phyloP scores from a whole-genome alignment of 2,113 vertebrate genomes.

The Ophiodon elongatus region DNA sequence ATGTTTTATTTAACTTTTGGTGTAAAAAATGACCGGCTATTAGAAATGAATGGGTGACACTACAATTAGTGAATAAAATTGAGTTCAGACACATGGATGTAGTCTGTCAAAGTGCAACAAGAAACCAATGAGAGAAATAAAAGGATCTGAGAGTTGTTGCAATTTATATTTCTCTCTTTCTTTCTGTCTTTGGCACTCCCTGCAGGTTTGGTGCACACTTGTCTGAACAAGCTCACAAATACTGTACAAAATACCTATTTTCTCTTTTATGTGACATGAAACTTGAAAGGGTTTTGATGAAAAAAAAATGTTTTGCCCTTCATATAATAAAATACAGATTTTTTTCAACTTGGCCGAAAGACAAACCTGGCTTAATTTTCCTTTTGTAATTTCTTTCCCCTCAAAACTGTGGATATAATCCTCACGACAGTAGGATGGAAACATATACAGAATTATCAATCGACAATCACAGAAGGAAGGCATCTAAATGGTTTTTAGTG shows the following conservation, averaged over 20 bases:
- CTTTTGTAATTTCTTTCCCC: neutral
- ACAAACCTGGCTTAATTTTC: neutral
- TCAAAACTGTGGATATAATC: neutral
- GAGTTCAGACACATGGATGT: too few species aligned
- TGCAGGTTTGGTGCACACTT: neutral
- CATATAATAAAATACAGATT: neutral
- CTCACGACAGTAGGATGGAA: neutral
- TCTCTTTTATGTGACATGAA: too few species aligned
- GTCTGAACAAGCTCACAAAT: neutral
- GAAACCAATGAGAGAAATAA: neutral
- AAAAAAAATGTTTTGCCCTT: neutral
- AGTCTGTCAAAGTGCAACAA: too few species aligned
- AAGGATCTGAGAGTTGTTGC: neutral
- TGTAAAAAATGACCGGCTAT: too few species aligned
- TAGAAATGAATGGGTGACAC: too few species aligned
- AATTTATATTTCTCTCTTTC: neutral
- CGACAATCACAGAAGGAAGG: neutral
- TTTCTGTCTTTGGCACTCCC: neutral
- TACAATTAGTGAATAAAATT: too few species aligned
- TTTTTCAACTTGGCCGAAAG: neutral
- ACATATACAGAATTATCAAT: neutral
- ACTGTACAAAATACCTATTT: neutral
- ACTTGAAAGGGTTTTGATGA: neutral
- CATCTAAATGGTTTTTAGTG: neutral
- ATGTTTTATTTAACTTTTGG: too few species aligned